Evolutionary conservation across 2,888 invertebrate genomes (phyloP), one percentile per base, ranked within the genome.

Genomic region (Leucoptera coffeella): DNA sequence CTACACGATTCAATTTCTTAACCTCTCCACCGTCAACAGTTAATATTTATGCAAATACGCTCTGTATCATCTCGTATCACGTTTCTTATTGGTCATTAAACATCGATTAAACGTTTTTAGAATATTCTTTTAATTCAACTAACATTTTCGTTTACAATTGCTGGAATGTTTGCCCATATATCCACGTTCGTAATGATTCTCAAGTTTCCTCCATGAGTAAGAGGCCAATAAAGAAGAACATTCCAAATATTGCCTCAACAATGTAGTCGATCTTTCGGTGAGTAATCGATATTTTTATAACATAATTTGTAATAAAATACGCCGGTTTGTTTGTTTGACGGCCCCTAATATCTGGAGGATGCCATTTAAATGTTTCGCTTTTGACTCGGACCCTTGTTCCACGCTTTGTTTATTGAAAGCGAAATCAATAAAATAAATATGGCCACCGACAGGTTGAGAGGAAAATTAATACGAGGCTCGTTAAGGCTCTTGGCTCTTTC

Each of bases 271-370:
- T n/a, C n/a, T n/a, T n/a, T n/a, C n/a, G n/a, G n/a, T n/a, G n/a
- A n/a, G n/a, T n/a, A n/a, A n/a, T n/a, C n/a, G n/a, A n/a, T n/a
- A n/a, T n/a, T n/a, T n/a, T n/a, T n/a, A n/a, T n/a, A n/a, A n/a
- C n/a, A n/a, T n/a, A n/a, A n/a, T n/a, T n/a, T n/a, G n/a, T n/a
- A n/a, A n/a, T n/a, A n/a, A n/a, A n/a, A n/a, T n/a, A n/a, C n/a
- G n/a, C n/a, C n/a, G n/a, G n/a, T n/a, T n/a, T n/a, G n/a, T n/a
- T 67, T 67, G 65, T 65, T 43, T 49, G 54, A 56, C 56, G 50
- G 45, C 41, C 37, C n/a, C n/a, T n/a, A n/a, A n/a, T n/a, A n/a
- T n/a, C n/a, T n/a, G n/a, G n/a, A n/a, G n/a, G n/a, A n/a, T n/a
- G n/a, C n/a, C n/a, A n/a, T n/a, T n/a, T n/a, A n/a, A 58, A 60